phyloP scores from a whole-genome alignment of 2,888 invertebrate species.

The Cataglyphis cursor region DNA sequence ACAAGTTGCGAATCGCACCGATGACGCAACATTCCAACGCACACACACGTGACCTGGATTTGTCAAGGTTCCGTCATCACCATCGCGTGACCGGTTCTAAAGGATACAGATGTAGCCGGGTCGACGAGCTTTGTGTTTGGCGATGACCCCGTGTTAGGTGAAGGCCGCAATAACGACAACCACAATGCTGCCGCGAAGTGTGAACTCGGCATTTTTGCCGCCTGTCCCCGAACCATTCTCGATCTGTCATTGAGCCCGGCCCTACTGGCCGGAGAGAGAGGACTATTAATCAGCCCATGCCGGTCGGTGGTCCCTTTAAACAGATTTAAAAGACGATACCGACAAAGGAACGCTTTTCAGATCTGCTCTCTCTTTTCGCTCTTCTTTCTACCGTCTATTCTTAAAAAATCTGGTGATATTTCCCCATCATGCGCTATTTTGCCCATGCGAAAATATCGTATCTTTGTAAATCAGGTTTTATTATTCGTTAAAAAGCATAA shows the following conservation, averaged over 20 bases:
- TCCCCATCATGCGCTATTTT: constrained; percentile 41
- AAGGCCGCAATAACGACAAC: constrained; percentile 61
- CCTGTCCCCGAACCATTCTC: constrained; percentile 80
- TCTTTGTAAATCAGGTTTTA: constrained; percentile 30
- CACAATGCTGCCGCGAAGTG: constrained; percentile 73
- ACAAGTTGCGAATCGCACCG: constrained; percentile 34
- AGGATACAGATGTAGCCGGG: constrained; percentile 47
- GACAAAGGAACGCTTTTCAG: constrained; percentile 80
- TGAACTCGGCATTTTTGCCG: constrained; percentile 83
- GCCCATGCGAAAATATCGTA: constrained; percentile 49
- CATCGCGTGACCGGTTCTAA: constrained; percentile 55
- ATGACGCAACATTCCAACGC: constrained; percentile 38
- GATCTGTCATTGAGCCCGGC: constrained; percentile 83
- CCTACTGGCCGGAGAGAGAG: constrained; percentile 68
- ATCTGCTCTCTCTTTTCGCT: constrained; percentile 60
- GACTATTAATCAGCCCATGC: constrained; percentile 83
- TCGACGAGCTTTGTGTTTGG: constrained; percentile 39
- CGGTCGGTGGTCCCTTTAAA: constrained; percentile 84
- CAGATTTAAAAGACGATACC: constrained; percentile 82
- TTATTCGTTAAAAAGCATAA: neutral
- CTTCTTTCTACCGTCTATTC: constrained; percentile 56
- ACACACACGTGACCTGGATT: constrained; percentile 45
- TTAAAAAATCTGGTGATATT: constrained; percentile 59
- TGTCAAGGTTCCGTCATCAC: constrained; percentile 54
- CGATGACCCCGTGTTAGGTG: constrained; percentile 55